phyloP scores from a whole-genome alignment of 2,113 vertebrate species.

The Tachuris rubrigastra region DNA sequence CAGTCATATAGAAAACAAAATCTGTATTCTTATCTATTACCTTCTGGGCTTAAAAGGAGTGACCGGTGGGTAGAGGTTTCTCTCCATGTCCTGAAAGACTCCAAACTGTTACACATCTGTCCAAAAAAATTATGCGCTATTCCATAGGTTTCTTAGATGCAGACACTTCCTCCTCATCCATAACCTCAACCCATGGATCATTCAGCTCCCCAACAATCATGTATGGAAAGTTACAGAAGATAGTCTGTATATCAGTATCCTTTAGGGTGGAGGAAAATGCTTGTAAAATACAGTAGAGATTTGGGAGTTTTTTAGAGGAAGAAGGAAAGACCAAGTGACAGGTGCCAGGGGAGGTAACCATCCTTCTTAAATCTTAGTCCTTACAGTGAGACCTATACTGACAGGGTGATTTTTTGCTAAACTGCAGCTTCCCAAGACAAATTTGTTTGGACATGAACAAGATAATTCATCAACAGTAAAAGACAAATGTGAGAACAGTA shows the following conservation, averaged over 20 bases:
- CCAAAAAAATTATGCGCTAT: too few relatives aligned
- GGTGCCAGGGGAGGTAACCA: not conserved
- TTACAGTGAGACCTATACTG: not conserved
- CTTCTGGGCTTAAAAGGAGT: not conserved
- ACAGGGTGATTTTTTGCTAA: not conserved
- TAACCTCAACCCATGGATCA: not conserved
- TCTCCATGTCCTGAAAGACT: not conserved
- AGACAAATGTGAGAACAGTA: not conserved
- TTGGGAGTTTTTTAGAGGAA: not conserved
- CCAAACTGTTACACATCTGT: not conserved
- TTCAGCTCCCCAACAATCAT: not conserved
- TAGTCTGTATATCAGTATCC: not conserved
- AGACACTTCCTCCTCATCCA: not conserved
- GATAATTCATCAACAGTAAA: not conserved
- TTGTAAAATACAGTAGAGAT: not conserved
- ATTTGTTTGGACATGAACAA: not conserved
- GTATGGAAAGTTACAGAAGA: not conserved
- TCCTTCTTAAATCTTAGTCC: not conserved
- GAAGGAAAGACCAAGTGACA: fast-evolving
- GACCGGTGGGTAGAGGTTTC: not conserved
- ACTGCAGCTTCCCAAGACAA: not conserved
- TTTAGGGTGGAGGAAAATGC: not conserved
- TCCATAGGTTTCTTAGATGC: not conserved
- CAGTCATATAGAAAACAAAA: not conserved
- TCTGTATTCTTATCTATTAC: not conserved